Percentiles rank a stretch among this genome's conserved stretches.
Evolutionary conservation across 2,113 vertebrate species (phyloP).

Genomic region (Pontoporia blainvillei): DNA sequence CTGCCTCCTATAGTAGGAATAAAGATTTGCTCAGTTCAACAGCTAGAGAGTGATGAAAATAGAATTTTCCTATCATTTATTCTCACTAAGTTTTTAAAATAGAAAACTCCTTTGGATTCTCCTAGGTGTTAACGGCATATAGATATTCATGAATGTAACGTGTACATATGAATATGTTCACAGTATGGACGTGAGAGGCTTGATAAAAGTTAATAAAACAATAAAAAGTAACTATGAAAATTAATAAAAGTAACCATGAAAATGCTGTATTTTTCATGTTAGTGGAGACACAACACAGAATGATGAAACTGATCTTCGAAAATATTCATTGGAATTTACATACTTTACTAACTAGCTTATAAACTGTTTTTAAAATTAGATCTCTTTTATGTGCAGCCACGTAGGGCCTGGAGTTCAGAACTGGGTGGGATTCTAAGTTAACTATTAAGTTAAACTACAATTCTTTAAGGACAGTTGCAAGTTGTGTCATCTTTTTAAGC

Average conservation of each 20-base stretch:
- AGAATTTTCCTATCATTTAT: neutral
- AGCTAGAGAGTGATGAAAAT: neutral
- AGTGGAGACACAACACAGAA: neutral
- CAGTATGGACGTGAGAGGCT: neutral
- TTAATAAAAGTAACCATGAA: neutral
- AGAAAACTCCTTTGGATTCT: neutral
- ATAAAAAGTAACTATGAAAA: neutral
- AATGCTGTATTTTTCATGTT: neutral
- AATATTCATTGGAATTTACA: neutral
- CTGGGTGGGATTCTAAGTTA: neutral
- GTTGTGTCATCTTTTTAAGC: neutral
- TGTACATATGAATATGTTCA: neutral
- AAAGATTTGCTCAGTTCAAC: neutral
- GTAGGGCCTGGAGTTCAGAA: neutral
- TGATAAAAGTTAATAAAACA: neutral
- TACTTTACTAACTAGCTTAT: neutral
- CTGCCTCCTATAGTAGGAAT: neutral
- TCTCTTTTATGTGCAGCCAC: neutral
- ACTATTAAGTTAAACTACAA: neutral
- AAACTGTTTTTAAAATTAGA: neutral
- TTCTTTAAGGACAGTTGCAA: neutral
- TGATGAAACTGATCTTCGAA: neutral
- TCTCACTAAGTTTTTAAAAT: neutral
- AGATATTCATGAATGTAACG: neutral
- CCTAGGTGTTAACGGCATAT: neutral